Base-by-base conservation (phyloP, 2,888 invertebrate species). In the Yponomeuta cagnagella region DNA sequence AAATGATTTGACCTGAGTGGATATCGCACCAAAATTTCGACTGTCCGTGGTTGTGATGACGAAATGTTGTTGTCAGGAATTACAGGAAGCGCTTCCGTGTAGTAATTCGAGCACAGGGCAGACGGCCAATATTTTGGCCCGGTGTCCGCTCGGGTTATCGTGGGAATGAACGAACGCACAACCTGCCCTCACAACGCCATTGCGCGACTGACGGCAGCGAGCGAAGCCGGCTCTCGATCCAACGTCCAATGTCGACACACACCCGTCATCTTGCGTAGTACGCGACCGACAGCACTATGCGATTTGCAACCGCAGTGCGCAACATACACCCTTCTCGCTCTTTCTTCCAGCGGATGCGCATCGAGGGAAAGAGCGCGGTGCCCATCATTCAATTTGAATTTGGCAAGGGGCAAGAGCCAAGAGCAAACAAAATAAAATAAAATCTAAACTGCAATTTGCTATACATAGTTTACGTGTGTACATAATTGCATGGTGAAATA, bases 121-220 rank as follows among this genome's bases (percentile, higher is more conserved):
- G 90, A 92, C 92, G 90, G 87, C 91, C 92, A 92, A 93, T 90
- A 91, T 92, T 92, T 92, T 92, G 92, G 92, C 92, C 91, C 92
- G 92, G 92, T 92, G 92, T 92, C 92, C 92, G 92, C 92, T 92
- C 92, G 90, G 92, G 89, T 84, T 87, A 82, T 82, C 82, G 80
- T 80, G 80, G 87, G 84, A 83, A 84, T 89, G 92, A 88, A 88
- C 87, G 88, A 87, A 89, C 90, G 87, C 88, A 86, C 89, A 77
- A 88, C 91, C 86, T 78, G 79, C 83, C 80, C 84, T 80, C 82
- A 86, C 82, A 89, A 86, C 92, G 92, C 92, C 92, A 93, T 93
- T 89, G 91, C 92, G 92, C 90, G 92, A 92, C 92, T 92, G 83
- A 72, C 67, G 68, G 10, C 30, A n/a, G 23, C 72, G 70, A 70